Evolutionary conservation across 2,113 vertebrate genomes (phyloP).

Genomic region (Menidia beryllina): DNA sequence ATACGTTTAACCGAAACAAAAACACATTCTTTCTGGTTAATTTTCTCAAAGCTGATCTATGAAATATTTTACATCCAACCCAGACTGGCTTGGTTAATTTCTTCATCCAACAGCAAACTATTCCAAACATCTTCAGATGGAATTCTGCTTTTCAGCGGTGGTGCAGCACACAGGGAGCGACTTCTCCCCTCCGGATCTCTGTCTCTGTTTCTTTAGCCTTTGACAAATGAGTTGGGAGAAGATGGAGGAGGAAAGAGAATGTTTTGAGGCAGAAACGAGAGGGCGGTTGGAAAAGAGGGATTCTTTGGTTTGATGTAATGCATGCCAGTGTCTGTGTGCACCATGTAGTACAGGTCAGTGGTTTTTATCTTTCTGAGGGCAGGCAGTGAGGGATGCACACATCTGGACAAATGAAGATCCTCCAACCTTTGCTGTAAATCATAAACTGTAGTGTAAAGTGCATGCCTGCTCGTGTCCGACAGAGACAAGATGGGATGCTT

Average conservation of each 20-base stretch:
- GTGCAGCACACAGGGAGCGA: constrained; percentile 36
- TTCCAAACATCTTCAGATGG: constrained; percentile 75
- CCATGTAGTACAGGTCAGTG: constrained; percentile 70
- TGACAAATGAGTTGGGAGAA: constrained; percentile 76
- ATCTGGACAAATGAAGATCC: constrained; percentile 80
- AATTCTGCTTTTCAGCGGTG: constrained; percentile 59
- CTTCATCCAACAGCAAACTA: constrained; percentile 61
- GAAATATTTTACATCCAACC: constrained; percentile 32
- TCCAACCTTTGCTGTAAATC: constrained; percentile 71
- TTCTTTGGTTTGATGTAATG: constrained; percentile 76
- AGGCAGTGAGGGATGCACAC: constrained; percentile 76
- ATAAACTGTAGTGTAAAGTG: constrained; percentile 58
- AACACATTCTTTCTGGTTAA: background rate
- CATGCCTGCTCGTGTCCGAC: constrained; percentile 48
- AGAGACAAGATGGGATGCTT: constrained; percentile 51
- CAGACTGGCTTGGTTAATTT: constrained; percentile 27
- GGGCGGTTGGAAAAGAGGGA: constrained; percentile 59
- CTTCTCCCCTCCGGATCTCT: constrained; percentile 63
- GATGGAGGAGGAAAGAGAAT: constrained; percentile 69
- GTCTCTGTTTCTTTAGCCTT: constrained; percentile 78
- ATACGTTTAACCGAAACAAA: background rate
- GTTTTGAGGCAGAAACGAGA: constrained; percentile 63
- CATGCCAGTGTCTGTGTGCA: constrained; percentile 75
- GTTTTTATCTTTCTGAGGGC: constrained; percentile 76
- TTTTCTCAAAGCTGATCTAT: constrained; percentile 15